A percentile compares a stretch with the other conserved stretches of the same genome.
These are phyloP conservation scores for Crotalus adamanteus DNA, from an alignment of 2,797 vertebrate genomes.

Conservation along the genomic window DNA sequence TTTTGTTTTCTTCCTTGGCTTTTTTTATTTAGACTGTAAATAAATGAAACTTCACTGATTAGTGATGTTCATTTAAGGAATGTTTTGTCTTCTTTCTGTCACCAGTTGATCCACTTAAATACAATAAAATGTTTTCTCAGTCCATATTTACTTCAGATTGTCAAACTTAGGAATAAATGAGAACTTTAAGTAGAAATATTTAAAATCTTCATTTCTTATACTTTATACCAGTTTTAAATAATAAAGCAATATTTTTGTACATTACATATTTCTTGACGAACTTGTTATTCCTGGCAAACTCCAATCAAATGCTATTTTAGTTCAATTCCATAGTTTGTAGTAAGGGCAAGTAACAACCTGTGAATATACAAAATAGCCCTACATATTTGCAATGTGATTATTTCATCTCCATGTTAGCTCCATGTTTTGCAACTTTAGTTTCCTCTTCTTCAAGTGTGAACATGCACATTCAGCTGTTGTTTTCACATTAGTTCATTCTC, in stretches of 20 bases:
- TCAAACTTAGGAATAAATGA: constrained; percentile 43
- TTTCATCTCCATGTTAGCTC: constrained; percentile 62
- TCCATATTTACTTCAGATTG: constrained; percentile 14
- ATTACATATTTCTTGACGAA: constrained; percentile 53
- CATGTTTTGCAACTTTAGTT: constrained; percentile 59
- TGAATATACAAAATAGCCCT: constrained; percentile 61
- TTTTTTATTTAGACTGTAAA: background rate
- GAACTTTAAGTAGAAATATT: constrained; percentile 42
- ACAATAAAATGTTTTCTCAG: background rate
- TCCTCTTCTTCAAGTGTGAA: constrained; percentile 61
- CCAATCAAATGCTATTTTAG: constrained; percentile 44
- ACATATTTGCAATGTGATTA: constrained; percentile 58
- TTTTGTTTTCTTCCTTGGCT: background rate
- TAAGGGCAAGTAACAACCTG: constrained; percentile 47
- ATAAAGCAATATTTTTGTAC: constrained; percentile 60
- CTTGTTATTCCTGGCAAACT: constrained; percentile 58
- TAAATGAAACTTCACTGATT: background rate
- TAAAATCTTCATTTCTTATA: constrained; percentile 49
- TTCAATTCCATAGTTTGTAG: constrained; percentile 46
- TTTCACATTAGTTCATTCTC: constrained; percentile 58
- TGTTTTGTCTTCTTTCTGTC: constrained; percentile 37
- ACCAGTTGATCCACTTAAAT: constrained; percentile 11
- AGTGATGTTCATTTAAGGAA: background rate
- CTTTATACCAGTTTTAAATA: constrained; percentile 17
- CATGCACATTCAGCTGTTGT: constrained; percentile 70